Evolutionary conservation across 2,888 invertebrate genomes (phyloP), one percentile per base, ranked within the genome.

Genomic region (Teleiodes luculella): DNA sequence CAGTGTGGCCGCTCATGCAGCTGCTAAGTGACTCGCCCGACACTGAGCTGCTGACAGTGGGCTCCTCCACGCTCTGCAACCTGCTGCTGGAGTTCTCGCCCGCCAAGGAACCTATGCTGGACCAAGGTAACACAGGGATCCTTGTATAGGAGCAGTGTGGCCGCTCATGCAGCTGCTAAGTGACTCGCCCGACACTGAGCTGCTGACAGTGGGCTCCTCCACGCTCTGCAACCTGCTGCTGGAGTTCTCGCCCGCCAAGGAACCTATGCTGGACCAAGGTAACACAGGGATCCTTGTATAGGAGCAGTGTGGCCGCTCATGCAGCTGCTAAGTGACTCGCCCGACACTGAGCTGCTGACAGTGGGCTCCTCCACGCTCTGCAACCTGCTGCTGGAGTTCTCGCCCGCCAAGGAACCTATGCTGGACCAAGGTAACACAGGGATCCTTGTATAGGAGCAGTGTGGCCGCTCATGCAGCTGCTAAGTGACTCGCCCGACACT

Each of bases 231-330:
- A 98, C 86, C 90, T 98, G 46, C 90, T 98, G 33, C 88, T 98
- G 45, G 97, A 98, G 86, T 98, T 98, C 88, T 97, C 97, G 16
- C 98, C 98, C 0, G 96, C 96, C 57, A 98, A 98, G 88, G 97
- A 97, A 86, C 96, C 96, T 31, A 96, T 97, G 88, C 85, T 97
- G 60, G 97, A 97, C 80, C 92, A 92, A 85, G 92, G 90, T 89
- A 33, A 33, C n/a, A n/a, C n/a, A n/a, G n/a, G n/a, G n/a, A n/a
- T n/a, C n/a, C n/a, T n/a, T n/a, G n/a, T n/a, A n/a, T n/a, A n/a
- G n/a, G n/a, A n/a, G n/a, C n/a, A n/a, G n/a, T n/a, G n/a, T n/a
- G n/a, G n/a, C n/a, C n/a, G n/a, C n/a, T n/a, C n/a, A n/a, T n/a
- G n/a, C n/a, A n/a, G n/a, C n/a, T n/a, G n/a, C n/a, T n/a, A n/a